Evolutionary conservation across 2,888 invertebrate species (phyloP), one percentile per base, ranked within the genome.

Genomic region (Mesorhabditis spiculigera): DNA sequence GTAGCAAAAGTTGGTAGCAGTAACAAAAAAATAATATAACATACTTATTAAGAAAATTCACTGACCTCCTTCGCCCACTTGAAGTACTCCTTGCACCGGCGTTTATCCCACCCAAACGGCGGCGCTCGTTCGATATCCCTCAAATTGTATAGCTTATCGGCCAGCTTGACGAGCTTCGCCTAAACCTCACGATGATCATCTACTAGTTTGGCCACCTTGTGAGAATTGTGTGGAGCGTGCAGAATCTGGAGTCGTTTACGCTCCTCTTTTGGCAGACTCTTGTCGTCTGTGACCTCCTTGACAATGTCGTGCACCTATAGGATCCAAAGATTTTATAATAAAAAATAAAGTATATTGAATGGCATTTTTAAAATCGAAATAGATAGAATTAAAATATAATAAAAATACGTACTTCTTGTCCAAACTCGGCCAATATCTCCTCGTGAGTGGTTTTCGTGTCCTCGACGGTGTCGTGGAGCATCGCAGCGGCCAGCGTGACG

Each of bases 381-480:
- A n/a, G 42, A 43, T n/a, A 43, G 43, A 65, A 65, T 4, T 5
- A 65, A 65, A 43, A 13, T 43, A 13, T 13, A 13, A 8, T 41
- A 10, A 45, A 41, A n/a, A 4, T 8, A 41, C 67, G 41, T 16
- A 80, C 82, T 65, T 82, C 82, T 41, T 70, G 62, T n/a, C 85
- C 85, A 65, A 85, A 85, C 41, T 74, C 90, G 5, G 86, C 87
- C 2, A 91, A 90, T 74, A 91, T 88, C 66, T 81, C 80, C 28
- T 85, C 85, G 61, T 78, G 65, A 0, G 91, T 91, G 1, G 92
- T 91, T 66, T 91, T 90, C 0, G 93, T 93, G 83, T 93, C 93
- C 87, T 93, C 93, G 1, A 93, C 91, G 0, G 92, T 92, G 83
- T 93, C 93, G 85, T 93, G 93, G 3, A 93, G 88, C 8, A 93